These are phyloP conservation scores for Ellobius talpinus DNA, from an alignment of 2,113 vertebrate species.

Conservation along the genomic window DNA sequence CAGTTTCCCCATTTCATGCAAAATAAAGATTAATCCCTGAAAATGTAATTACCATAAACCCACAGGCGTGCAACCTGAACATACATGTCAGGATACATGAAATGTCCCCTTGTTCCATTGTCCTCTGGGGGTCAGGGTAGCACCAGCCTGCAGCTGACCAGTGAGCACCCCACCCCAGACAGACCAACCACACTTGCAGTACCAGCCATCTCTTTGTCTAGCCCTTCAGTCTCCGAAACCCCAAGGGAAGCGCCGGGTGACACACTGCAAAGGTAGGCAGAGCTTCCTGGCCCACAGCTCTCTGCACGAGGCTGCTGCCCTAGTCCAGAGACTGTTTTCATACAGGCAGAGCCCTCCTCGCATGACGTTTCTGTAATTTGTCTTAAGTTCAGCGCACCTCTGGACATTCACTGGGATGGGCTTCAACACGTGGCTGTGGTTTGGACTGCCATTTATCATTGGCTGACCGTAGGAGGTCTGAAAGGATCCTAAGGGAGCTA, in stretches of 20 bases:
- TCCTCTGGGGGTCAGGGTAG: slow-evolving; percentile 14
- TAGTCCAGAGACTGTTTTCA: slow-evolving; percentile 63
- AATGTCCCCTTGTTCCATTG: slow-evolving; percentile 31
- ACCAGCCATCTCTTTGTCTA: slow-evolving; percentile 89
- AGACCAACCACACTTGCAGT: slow-evolving; percentile 82
- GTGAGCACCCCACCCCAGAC: slow-evolving; percentile 71
- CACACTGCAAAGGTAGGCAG: slow-evolving; percentile 98
- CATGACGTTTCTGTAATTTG: background rate
- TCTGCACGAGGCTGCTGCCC: slow-evolving; percentile 83
- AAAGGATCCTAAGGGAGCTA: slow-evolving; percentile 85
- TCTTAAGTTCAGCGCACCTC: slow-evolving; percentile 54
- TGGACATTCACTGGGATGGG: slow-evolving; percentile 53
- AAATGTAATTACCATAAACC: background rate
- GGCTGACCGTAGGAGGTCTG: slow-evolving; percentile 59
- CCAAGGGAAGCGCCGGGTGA: slow-evolving; percentile 99
- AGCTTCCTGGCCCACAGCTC: slow-evolving; percentile 85
- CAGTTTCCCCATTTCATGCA: background rate
- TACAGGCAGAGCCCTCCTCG: slow-evolving; percentile 41
- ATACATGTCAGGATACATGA: background rate
- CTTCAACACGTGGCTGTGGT: slow-evolving; percentile 72
- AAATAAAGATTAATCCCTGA: background rate
- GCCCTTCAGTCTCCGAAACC: slow-evolving; percentile 96
- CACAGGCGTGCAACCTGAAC: background rate
- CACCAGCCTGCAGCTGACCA: background rate
- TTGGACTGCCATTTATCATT: slow-evolving; percentile 54